phyloP scores from a whole-genome alignment of 2,113 vertebrate genomes.

The Electrona antarctica region DNA sequence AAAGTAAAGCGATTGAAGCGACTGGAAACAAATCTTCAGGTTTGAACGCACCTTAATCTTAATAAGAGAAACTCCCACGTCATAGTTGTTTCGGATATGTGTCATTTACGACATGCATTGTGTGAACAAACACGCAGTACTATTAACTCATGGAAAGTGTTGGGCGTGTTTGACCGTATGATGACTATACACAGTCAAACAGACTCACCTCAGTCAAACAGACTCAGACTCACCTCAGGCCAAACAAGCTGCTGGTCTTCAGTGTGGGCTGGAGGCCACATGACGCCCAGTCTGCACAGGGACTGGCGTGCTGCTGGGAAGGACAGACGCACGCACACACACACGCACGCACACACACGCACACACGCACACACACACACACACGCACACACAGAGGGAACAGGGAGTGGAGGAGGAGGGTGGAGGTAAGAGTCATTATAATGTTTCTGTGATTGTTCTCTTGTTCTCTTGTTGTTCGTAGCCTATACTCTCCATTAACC shows the following conservation, averaged over 20 bases:
- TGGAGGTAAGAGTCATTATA: too few relatives aligned
- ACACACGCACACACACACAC: too few relatives aligned
- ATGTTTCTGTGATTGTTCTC: too few relatives aligned
- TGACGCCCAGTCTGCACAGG: constrained; percentile 72
- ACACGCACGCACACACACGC: too few relatives aligned
- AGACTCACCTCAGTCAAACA: neutral
- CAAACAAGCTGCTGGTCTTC: constrained; percentile 32
- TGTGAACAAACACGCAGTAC: too few relatives aligned
- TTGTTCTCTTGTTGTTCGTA: too few relatives aligned
- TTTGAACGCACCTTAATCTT: too few relatives aligned
- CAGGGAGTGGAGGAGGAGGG: too few relatives aligned
- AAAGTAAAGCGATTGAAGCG: too few relatives aligned
- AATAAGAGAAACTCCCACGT: too few relatives aligned
- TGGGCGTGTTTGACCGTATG: neutral
- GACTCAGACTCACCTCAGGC: constrained; percentile 62
- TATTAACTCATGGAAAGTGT: neutral
- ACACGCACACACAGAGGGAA: constrained; percentile 12
- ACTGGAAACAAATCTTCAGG: too few relatives aligned
- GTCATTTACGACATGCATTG: neutral
- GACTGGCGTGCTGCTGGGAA: constrained; percentile 74
- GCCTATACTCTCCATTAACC: too few relatives aligned
- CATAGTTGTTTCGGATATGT: neutral
- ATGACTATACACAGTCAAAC: neutral
- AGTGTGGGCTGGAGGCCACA: constrained; percentile 78
- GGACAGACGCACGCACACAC: neutral